Evolutionary conservation across 2,113 vertebrate genomes (phyloP).

Genomic region (Anoura caudifer): DNA sequence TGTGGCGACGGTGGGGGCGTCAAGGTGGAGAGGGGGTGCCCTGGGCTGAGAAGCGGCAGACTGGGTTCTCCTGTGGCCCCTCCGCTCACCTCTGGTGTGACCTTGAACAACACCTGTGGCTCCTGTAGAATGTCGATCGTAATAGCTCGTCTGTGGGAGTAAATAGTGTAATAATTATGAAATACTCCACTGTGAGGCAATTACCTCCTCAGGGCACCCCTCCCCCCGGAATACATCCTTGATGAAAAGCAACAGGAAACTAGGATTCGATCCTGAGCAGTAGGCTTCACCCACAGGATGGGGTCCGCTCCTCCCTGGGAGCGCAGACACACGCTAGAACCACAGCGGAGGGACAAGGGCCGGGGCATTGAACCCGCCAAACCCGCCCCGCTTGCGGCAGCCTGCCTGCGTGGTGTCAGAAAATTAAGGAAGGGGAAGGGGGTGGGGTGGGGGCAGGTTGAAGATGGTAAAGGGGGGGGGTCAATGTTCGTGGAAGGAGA

Average conservation of each 20-base stretch:
- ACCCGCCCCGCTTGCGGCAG: fast-evolving
- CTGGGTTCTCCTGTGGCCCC: fast-evolving
- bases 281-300: fast-evolving
- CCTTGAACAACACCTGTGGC: background rate
- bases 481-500: too few relatives aligned
- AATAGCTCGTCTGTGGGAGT: too few relatives aligned
- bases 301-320: background rate
- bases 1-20: background rate
- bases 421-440: background rate
- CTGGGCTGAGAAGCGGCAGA: background rate
- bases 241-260: background rate
- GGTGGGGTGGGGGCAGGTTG: too few relatives aligned
- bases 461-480: too few relatives aligned
- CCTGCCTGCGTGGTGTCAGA: background rate
- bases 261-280: background rate
- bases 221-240: background rate
- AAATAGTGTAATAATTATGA: background rate
- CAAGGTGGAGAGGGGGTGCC: background rate
- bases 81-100: background rate
- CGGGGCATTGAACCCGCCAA: fast-evolving
- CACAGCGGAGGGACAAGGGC: background rate
- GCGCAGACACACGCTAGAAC: background rate
- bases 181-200: background rate
- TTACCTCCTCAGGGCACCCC: too few relatives aligned
- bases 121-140: background rate